A percentile compares a stretch with the other conserved stretches of the same genome.
These are phyloP conservation scores for Drosophila bunnanda DNA, from an alignment of 2,888 invertebrate genomes.

Conservation along the genomic window DNA sequence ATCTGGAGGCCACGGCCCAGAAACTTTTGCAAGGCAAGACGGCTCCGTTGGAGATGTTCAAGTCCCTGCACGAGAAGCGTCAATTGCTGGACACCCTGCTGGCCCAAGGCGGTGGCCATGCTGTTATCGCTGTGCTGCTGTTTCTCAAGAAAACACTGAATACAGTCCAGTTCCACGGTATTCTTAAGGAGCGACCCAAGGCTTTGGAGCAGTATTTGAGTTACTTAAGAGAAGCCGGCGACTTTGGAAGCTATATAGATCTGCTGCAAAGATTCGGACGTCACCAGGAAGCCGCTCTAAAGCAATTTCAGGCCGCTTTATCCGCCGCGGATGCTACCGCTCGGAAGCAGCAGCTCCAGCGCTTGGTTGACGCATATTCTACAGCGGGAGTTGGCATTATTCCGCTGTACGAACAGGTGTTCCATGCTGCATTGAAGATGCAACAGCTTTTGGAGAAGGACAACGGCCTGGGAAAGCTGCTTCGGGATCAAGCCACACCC, in stretches of 20 bases:
- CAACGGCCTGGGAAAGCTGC: slow-evolving; percentile 48
- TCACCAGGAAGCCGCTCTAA: slow-evolving; percentile 87
- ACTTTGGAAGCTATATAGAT: slow-evolving; percentile 85
- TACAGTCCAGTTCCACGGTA: slow-evolving; percentile 88
- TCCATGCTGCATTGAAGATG: slow-evolving; percentile 76
- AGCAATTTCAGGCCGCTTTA: slow-evolving; percentile 84
- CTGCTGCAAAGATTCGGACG: slow-evolving; percentile 90
- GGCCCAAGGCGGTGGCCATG: slow-evolving; percentile 90
- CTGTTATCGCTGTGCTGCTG: slow-evolving; percentile 88
- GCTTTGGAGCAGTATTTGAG: slow-evolving; percentile 91
- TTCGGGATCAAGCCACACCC: slow-evolving; percentile 73
- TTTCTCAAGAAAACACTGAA: slow-evolving; percentile 91
- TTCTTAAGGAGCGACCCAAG: slow-evolving; percentile 88
- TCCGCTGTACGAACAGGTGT: slow-evolving; percentile 79
- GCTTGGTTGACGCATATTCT: slow-evolving; percentile 69
- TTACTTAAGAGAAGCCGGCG: slow-evolving; percentile 89
- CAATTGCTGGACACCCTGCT: slow-evolving; percentile 90
- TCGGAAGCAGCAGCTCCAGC: slow-evolving; percentile 75
- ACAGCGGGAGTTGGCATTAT: slow-evolving; percentile 65
- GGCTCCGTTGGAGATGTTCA: slow-evolving; percentile 86
- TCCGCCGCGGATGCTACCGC: slow-evolving; percentile 78
- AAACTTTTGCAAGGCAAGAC: slow-evolving; percentile 86
- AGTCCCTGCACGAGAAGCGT: slow-evolving; percentile 89
- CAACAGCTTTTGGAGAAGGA: slow-evolving; percentile 75
- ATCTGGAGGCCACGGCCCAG: slow-evolving; percentile 75